These are phyloP conservation scores for Sycophaga agraensis DNA, from an alignment of 1,140 invertebrate genomes.

Conservation along the genomic window DNA sequence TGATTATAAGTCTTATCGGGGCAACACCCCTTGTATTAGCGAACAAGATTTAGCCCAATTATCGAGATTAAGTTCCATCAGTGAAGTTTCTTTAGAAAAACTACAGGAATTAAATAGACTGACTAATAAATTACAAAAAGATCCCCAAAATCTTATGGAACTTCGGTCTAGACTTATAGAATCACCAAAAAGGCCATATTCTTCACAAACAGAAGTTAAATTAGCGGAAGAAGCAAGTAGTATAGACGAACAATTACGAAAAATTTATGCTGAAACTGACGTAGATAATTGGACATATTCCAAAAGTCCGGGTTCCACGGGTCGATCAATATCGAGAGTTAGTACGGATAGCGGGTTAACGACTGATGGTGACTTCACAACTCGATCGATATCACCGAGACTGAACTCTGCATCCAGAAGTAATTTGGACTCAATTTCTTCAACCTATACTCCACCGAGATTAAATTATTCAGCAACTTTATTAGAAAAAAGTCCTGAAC, in stretches of 20 bases:
- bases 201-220: slow-evolving; percentile 61
- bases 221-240: slow-evolving; percentile 66
- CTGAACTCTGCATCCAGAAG: slow-evolving; percentile 50
- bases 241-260: slow-evolving; percentile 70
- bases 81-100: slow-evolving; percentile 75
- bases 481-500: slow-evolving; percentile 50
- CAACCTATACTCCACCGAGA: slow-evolving; percentile 47
- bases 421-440: slow-evolving; percentile 51
- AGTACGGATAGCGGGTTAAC: slow-evolving; percentile 54
- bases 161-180: slow-evolving; percentile 69
- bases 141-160: slow-evolving; percentile 76
- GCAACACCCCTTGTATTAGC: slow-evolving; percentile 71
- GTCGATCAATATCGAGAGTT: slow-evolving; percentile 52
- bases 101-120: slow-evolving; percentile 75
- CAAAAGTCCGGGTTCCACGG: slow-evolving; percentile 58
- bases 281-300: slow-evolving; percentile 74
- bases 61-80: slow-evolving; percentile 71
- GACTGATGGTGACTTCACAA: slow-evolving; percentile 55
- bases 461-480: slow-evolving; percentile 43
- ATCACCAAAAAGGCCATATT: slow-evolving; percentile 58
- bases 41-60: slow-evolving; percentile 77
- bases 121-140: slow-evolving; percentile 74
- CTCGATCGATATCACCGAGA: slow-evolving; percentile 54
- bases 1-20: slow-evolving; percentile 79
- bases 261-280: slow-evolving; percentile 67